Evolutionary conservation across 2,797 vertebrate species (phyloP), one percentile per base, ranked within the genome.

Genomic region (Sciaenops ocellatus): DNA sequence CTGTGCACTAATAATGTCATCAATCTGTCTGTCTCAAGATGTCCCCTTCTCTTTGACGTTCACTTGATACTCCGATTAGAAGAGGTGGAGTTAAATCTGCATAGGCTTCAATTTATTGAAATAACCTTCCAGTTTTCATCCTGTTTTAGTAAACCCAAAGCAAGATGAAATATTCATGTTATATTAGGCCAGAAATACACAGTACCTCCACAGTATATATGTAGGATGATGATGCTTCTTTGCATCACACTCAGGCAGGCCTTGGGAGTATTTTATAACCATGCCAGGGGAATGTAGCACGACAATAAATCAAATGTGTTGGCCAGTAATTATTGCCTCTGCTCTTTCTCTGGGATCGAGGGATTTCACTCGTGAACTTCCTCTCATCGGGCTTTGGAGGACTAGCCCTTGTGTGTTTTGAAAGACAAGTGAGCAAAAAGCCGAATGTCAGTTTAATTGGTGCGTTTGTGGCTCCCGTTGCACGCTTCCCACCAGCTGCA

Each of bases 401-500:
- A 50, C 48, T 15, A 64, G 83, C 80, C 87, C 84, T 79, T 50
- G 55, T 85, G 86, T 84, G 79, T 86, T 90, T 79, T 90, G 90
- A 92, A 90, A 92, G 93, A 90, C 90, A 88, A 93, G 92, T 47
- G 78, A 90, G 87, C 85, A 81, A 85, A 87, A 80, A 90, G 80
- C 80, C 41, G 75, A 87, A 88, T 85, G 89, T 91, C 90, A 90
- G 89, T 91, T 92, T 93, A 93, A 94, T 93, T 93, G 91, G 84
- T 79, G 80, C 71, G 79, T 88, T 92, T 91, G 79, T 46, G 30
- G 84, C 86, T 81, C 70, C 73, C 44, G 12, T 75, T 82, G 69
- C 80, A 80, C 18, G 38, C 82, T 75, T 68, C 69, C 81, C 76
- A 55, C 74, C 73, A 78, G 86, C 90, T 85, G 82, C 89, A 92